Percentiles rank a stretch among this genome's conserved stretches.
Evolutionary conservation across 30 jellyfish, hydroid and myxozoan species (phyloP).

Genomic region (Turritopsis rubra): DNA sequence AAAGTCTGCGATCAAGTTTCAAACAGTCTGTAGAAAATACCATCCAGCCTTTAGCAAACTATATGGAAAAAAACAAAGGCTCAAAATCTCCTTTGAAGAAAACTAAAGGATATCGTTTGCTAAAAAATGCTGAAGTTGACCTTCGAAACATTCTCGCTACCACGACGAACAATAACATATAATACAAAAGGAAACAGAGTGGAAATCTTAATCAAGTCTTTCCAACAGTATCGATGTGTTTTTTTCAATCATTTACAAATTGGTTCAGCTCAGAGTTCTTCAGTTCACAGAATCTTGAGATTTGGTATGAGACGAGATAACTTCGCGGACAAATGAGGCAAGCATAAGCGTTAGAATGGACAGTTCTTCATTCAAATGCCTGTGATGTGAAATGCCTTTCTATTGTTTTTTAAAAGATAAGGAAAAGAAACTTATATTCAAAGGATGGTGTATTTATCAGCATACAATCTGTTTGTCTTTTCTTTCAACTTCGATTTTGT

Average conservation of each 20-base stretch:
- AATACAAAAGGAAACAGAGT: neutral
- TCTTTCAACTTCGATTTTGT: neutral
- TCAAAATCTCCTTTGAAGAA: constrained; percentile 33
- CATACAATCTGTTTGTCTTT: neutral
- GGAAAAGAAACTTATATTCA: too few species aligned
- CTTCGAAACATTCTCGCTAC: constrained; percentile 1
- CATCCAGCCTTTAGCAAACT: constrained; percentile 20
- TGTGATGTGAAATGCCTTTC: too few species aligned
- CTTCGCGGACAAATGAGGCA: too few species aligned
- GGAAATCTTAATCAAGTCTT: too few species aligned
- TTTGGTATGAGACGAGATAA: neutral
- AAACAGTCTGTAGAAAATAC: constrained; percentile 26
- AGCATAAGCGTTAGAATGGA: too few species aligned
- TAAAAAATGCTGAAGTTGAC: constrained; percentile 19
- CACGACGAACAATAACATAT: constrained; percentile 4
- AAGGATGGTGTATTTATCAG: too few species aligned
- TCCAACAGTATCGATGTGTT: neutral
- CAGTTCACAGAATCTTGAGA: neutral
- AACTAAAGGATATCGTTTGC: constrained; percentile 28
- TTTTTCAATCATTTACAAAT: neutral
- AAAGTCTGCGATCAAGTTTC: neutral
- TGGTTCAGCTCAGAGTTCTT: neutral
- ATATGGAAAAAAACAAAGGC: constrained; percentile 37
- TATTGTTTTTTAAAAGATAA: too few species aligned
- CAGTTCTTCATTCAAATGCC: too few species aligned